These are phyloP conservation scores for Mamestra brassicae DNA, from an alignment of 2,888 invertebrate genomes.

Conservation along the genomic window DNA sequence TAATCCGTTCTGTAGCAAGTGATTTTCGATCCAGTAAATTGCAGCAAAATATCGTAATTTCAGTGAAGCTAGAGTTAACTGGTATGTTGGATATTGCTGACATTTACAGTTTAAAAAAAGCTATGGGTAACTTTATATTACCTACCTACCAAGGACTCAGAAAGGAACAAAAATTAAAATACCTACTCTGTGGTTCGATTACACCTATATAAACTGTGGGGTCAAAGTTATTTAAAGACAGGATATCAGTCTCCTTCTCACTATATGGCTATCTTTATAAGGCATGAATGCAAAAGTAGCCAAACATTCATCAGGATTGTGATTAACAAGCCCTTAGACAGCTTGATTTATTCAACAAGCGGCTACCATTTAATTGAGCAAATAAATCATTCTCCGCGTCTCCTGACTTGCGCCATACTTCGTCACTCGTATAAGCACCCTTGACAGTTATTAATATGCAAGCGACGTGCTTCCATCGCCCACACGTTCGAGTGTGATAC, in stretches of 20 bases:
- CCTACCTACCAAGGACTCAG: too few relatives aligned
- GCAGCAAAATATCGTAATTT: neutral
- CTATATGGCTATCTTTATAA: neutral
- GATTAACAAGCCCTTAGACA: neutral
- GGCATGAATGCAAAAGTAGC: neutral
- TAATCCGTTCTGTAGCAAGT: neutral
- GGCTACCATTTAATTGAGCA: neutral
- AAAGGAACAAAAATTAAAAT: too few relatives aligned
- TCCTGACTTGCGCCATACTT: conserved; percentile 32
- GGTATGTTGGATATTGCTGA: too few relatives aligned
- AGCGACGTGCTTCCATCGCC: conserved; percentile 71
- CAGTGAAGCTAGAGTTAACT: neutral
- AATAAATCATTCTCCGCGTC: conserved; percentile 17
- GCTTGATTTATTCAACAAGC: neutral
- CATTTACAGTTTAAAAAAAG: too few relatives aligned
- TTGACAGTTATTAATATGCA: conserved; percentile 80
- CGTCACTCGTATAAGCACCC: conserved; percentile 58
- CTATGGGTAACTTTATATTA: too few relatives aligned
- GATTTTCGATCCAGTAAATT: neutral
- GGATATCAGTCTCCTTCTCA: neutral
- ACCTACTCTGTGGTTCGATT: too few relatives aligned
- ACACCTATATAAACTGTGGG: neutral
- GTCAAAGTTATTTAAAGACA: neutral
- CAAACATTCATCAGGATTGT: neutral
- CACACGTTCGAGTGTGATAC: conserved; percentile 67